A percentile compares a stretch with the other conserved stretches of the same genome.
phyloP scores from a whole-genome alignment of 2,888 invertebrate species.

The Drosophila paranaensis region DNA sequence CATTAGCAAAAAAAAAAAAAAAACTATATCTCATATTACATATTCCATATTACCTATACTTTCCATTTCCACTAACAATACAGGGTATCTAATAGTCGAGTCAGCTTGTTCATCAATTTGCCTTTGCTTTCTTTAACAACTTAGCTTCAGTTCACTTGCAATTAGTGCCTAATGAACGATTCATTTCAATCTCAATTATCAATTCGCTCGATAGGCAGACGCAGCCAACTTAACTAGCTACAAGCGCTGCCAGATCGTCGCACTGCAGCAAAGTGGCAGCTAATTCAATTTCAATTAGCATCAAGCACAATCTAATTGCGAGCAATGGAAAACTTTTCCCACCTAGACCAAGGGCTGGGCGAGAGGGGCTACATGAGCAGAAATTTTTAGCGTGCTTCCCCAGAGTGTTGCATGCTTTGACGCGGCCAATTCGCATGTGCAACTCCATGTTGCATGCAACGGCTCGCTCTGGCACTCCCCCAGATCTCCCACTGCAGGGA shows the following conservation, averaged over 20 bases:
- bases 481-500: background rate
- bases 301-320: slow-evolving; percentile 27
- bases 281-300: slow-evolving; percentile 30
- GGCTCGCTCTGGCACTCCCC: background rate
- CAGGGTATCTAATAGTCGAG: slow-evolving; percentile 1
- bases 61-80: background rate
- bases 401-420: slow-evolving; percentile 30
- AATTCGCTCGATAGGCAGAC: background rate
- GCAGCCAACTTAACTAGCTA: slow-evolving; percentile 11
- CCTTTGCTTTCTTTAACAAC: background rate
- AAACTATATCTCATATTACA: no score
- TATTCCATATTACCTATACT: background rate
- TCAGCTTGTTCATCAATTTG: background rate
- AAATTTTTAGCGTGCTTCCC: slow-evolving; percentile 6
- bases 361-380: background rate
- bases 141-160: background rate
- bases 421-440: slow-evolving; percentile 34
- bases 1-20: no score
- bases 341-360: no score
- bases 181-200: background rate
- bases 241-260: slow-evolving; percentile 11
- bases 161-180: background rate
- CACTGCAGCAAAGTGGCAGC: slow-evolving; percentile 2
- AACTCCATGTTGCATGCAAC: slow-evolving; percentile 44
- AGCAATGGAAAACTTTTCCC: slow-evolving; percentile 17